phyloP scores from a whole-genome alignment of 2,113 vertebrate genomes.

The Laticauda laticaudata region DNA sequence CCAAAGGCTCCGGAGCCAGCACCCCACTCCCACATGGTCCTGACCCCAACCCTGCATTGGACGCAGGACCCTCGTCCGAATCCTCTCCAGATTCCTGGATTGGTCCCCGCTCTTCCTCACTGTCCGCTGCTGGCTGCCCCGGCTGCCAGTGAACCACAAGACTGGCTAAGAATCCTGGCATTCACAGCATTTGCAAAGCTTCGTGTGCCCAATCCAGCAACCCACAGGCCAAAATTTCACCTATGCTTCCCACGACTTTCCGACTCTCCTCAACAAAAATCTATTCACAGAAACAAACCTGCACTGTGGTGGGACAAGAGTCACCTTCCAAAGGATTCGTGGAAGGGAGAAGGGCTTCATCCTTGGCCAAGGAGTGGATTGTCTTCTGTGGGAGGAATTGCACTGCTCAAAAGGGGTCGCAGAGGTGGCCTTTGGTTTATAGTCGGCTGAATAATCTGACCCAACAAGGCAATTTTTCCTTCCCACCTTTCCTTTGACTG shows the following conservation, averaged over 20 bases:
- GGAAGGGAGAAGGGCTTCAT: not conserved
- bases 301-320: not conserved
- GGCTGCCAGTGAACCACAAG: no score
- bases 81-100: no score
- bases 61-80: no score
- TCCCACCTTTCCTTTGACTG: no score
- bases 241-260: not conserved
- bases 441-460: no score
- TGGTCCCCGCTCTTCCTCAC: no score
- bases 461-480: no score
- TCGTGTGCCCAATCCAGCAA: not conserved
- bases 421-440: no score
- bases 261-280: not conserved
- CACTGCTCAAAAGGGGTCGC: not conserved
- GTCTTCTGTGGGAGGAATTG: not conserved
- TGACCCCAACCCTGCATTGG: no score
- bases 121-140: no score
- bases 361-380: not conserved
- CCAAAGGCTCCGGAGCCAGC: no score
- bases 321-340: not conserved
- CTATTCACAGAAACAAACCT: not conserved
- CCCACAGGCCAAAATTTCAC: not conserved
- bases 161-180: not conserved
- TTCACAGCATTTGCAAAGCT: not conserved
- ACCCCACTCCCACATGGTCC: no score